Evolutionary conservation across 2,113 vertebrate species (phyloP).

Genomic region (Cervus canadensis): DNA sequence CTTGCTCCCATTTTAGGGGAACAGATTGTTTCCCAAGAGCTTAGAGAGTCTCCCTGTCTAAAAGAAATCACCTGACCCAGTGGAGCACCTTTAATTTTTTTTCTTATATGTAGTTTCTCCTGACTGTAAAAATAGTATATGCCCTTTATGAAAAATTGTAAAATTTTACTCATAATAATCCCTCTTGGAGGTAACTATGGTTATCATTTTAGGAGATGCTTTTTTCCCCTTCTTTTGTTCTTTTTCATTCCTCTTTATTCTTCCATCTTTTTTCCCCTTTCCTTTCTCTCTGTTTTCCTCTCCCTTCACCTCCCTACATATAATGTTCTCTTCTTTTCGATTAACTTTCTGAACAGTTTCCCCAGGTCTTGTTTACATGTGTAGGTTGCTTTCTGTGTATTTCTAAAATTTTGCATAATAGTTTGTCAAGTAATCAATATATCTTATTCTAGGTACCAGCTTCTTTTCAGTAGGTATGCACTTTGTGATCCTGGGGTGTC

Average conservation of each 20-base stretch:
- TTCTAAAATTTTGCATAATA: not conserved
- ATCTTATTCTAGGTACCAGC: not conserved
- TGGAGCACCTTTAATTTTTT: not conserved
- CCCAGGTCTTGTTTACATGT: not conserved
- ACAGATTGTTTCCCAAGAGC: not conserved
- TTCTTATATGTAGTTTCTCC: not conserved
- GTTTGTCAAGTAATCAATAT: not conserved
- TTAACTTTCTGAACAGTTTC: not conserved
- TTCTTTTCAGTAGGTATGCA: not conserved
- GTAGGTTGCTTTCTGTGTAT: not conserved
- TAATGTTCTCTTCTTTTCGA: not conserved
- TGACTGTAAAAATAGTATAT: not conserved
- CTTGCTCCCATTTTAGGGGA: not conserved
- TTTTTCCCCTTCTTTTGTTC: not conserved
- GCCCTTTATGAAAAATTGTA: not conserved
- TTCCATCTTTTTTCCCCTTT: not conserved
- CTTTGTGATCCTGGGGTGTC: not conserved
- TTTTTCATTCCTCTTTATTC: not conserved
- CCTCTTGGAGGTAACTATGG: not conserved
- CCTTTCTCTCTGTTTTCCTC: not conserved
- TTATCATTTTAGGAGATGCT: not conserved
- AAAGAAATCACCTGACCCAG: not conserved
- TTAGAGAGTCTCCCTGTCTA: not conserved
- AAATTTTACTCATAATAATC: not conserved
- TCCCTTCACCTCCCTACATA: not conserved